A percentile compares a stretch with the other conserved stretches of the same genome.
phyloP scores from a whole-genome alignment of 2,797 vertebrate species.

The Tadarida brasiliensis region DNA sequence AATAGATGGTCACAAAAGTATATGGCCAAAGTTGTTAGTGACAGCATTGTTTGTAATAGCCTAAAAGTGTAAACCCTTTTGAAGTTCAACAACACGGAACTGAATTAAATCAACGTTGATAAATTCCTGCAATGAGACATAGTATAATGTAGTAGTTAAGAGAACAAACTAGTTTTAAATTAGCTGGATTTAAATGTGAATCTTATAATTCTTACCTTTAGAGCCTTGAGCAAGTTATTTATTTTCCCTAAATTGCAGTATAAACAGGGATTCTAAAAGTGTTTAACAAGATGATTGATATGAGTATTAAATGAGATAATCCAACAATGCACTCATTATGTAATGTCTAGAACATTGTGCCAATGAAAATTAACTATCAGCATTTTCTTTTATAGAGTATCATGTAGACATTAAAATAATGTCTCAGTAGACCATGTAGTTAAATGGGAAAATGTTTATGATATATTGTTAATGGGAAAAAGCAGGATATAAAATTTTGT shows the following conservation, averaged over 20 bases:
- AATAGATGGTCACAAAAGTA: not conserved
- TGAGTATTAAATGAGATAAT: not conserved
- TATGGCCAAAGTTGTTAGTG: not conserved
- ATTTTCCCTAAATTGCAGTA: conserved; percentile 20
- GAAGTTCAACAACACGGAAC: not conserved
- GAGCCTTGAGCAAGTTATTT: not conserved
- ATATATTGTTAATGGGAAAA: not conserved
- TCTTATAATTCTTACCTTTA: conserved; percentile 4
- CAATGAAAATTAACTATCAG: conserved; percentile 46
- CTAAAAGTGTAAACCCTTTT: conserved; percentile 8
- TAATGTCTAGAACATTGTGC: not conserved
- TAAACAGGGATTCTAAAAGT: not conserved
- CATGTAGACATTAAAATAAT: conserved; percentile 49
- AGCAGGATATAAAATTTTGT: conserved; percentile 55
- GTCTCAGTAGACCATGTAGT: not conserved
- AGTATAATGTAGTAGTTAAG: not conserved
- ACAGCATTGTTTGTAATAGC: not conserved
- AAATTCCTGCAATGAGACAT: conserved; percentile 1
- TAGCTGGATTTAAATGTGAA: conserved; percentile 36
- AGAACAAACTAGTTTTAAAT: conserved; percentile 21
- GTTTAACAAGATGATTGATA: not conserved
- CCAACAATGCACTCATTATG: not conserved
- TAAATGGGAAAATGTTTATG: conserved; percentile 27
- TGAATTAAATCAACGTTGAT: not conserved
- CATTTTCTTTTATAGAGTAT: conserved; percentile 38